A percentile compares a stretch with the other conserved stretches of the same genome.
Conservation (phyloP, 2,888 invertebrate species). For the Drosophila seclusa region DNA sequence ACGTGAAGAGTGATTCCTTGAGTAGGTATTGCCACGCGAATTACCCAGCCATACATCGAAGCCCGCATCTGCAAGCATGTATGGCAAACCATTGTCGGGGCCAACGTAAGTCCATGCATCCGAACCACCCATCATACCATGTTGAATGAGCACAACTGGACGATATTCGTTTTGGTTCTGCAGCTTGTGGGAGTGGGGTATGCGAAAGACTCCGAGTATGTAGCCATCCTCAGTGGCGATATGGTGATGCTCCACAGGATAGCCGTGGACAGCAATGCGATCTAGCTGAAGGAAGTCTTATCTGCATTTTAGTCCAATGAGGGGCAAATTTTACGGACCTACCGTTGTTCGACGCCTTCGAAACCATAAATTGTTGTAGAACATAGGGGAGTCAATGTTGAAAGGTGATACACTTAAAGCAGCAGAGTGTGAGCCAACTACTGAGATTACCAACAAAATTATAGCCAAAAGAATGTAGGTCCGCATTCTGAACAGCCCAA, state of each 20-base stretch:
- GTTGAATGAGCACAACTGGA: slow-evolving; percentile 86
- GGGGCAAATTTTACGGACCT: neutral
- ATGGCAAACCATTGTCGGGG: slow-evolving; percentile 69
- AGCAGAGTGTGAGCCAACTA: slow-evolving; percentile 11
- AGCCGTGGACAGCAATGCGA: slow-evolving; percentile 84
- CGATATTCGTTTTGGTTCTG: slow-evolving; percentile 55
- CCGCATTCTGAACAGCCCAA: slow-evolving; percentile 17
- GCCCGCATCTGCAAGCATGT: slow-evolving; percentile 77
- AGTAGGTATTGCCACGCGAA: slow-evolving; percentile 74
- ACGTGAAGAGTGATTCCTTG: slow-evolving; percentile 48
- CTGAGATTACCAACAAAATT: slow-evolving; percentile 13
- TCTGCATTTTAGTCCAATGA: neutral
- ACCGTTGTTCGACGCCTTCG: slow-evolving; percentile 48
- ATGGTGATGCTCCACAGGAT: slow-evolving; percentile 89
- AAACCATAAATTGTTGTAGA: slow-evolving; percentile 43
- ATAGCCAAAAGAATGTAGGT: slow-evolving; percentile 4
- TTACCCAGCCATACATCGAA: slow-evolving; percentile 84
- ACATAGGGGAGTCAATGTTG: slow-evolving; percentile 32
- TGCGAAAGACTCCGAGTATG: slow-evolving; percentile 74
- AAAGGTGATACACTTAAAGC: slow-evolving; percentile 16
- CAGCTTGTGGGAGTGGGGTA: slow-evolving; percentile 70
- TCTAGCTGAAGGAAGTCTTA: slow-evolving; percentile 37
- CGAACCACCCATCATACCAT: slow-evolving; percentile 76
- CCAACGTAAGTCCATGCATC: slow-evolving; percentile 76
- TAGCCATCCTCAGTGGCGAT: slow-evolving; percentile 78